A percentile compares a stretch with the other conserved stretches of the same genome.
phyloP scores from a whole-genome alignment of 2,113 vertebrate species.

The Alligator mississippiensis region DNA sequence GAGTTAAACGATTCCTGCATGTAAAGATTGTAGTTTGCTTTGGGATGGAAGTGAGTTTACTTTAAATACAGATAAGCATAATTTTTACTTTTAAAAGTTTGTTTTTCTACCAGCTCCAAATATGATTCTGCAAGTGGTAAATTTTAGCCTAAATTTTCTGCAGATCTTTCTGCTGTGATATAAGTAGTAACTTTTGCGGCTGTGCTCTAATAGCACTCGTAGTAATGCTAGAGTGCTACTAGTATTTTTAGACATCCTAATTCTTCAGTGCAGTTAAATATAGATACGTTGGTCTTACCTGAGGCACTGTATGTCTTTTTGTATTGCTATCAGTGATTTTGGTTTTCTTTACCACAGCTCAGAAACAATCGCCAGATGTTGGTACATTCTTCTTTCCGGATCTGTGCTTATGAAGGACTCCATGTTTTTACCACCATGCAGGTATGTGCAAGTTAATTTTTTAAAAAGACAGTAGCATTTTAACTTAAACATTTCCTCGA shows the following conservation, averaged over 20 bases:
- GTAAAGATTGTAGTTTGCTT: not conserved
- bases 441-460: conserved; percentile 80
- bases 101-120: not conserved
- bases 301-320: not conserved
- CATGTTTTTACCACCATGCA: conserved; percentile 95
- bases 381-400: conserved; percentile 97
- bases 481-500: fast-evolving
- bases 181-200: not conserved
- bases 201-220: too few relatives aligned
- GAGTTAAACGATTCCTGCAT: not conserved
- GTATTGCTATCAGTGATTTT: not conserved
- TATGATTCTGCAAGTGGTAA: not conserved
- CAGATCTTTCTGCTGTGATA: not conserved
- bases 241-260: not conserved
- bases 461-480: not conserved
- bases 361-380: conserved; percentile 92
- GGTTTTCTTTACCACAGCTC: conserved; percentile 80
- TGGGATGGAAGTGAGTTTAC: not conserved
- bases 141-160: not conserved
- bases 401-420: conserved; percentile 96
- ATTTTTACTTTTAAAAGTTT: not conserved
- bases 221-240: too few relatives aligned
- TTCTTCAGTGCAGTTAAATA: not conserved
- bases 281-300: not conserved
- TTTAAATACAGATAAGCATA: not conserved